Conservation (phyloP, 2,113 vertebrate species). For the Plotosus lineatus region DNA sequence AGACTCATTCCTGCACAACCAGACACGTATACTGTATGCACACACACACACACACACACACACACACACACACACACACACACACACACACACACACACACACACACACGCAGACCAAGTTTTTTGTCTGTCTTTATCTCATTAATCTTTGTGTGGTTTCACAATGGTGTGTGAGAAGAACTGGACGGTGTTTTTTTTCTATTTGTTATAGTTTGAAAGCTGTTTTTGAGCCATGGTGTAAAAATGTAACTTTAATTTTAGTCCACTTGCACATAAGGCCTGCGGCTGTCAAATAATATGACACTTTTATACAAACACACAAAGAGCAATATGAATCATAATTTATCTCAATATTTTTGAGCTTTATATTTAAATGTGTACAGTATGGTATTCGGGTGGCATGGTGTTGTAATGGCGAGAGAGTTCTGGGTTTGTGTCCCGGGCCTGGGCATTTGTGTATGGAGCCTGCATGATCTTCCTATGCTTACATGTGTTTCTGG, state of each 20-base stretch:
- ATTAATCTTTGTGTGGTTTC: not conserved
- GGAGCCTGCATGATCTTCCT: too few species aligned
- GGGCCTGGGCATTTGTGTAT: too few species aligned
- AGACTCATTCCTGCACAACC: not conserved
- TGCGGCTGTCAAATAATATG: not conserved
- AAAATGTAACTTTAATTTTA: not conserved
- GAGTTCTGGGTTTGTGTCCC: too few species aligned
- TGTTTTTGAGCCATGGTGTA: not conserved
- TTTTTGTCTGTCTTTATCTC: not conserved
- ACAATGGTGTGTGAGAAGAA: not conserved
- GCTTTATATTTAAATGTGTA: too few species aligned
- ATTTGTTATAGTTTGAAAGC: not conserved
- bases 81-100: conserved; percentile 2
- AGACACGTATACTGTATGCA: not conserved
- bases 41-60: not conserved
- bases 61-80: not conserved
- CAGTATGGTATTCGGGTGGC: too few species aligned
- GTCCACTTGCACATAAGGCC: not conserved
- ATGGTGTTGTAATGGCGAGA: too few species aligned
- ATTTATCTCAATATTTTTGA: too few species aligned
- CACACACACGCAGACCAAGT: not conserved
- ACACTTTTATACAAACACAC: not conserved
- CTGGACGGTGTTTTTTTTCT: not conserved
- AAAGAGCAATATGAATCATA: not conserved
- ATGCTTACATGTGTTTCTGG: too few species aligned